Percentiles rank a stretch among this genome's conserved stretches.
Conservation (phyloP, 2,113 vertebrate species). For the Perca fluviatilis region DNA sequence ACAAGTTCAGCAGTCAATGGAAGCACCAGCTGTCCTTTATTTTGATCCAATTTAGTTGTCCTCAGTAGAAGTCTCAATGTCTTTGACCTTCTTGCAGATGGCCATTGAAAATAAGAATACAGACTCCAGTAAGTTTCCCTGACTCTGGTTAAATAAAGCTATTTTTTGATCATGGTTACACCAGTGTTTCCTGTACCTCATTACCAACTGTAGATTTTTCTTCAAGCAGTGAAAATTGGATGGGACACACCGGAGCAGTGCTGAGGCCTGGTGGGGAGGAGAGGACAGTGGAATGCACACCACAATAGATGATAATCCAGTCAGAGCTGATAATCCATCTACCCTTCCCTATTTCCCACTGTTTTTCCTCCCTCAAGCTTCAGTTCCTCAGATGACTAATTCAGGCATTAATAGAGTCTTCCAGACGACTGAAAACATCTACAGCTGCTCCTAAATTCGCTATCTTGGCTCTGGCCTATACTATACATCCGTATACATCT, state of each 20-base stretch:
- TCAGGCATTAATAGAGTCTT: slow-evolving; percentile 71
- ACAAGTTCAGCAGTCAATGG: slow-evolving; percentile 12
- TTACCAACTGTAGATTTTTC: slow-evolving; percentile 19
- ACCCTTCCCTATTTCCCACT: slow-evolving; percentile 75
- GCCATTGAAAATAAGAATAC: slow-evolving; percentile 1
- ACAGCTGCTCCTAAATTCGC: slow-evolving; percentile 70
- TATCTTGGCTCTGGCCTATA: slow-evolving; percentile 8
- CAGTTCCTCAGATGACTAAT: slow-evolving; percentile 71
- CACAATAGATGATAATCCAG: slow-evolving; percentile 81
- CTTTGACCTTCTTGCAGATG: slow-evolving; percentile 31
- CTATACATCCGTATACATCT: slow-evolving; percentile 35
- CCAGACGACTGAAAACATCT: slow-evolving; percentile 64
- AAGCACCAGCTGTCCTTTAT: slow-evolving; percentile 7
- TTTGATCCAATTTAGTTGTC: slow-evolving; percentile 20
- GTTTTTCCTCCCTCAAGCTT: slow-evolving; percentile 69
- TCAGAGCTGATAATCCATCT: slow-evolving; percentile 79
- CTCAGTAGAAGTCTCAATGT: slow-evolving; percentile 23
- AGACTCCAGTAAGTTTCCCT: neutral
- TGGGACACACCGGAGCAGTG: slow-evolving; percentile 37
- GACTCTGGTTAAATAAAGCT: neutral
- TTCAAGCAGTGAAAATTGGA: slow-evolving; percentile 21
- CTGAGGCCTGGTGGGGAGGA: slow-evolving; percentile 47
- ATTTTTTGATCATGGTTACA: neutral
- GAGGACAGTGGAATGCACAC: slow-evolving; percentile 75
- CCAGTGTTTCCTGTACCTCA: neutral